Conservation (phyloP, 2,113 vertebrate species). For the Phaethornis superciliosus region DNA sequence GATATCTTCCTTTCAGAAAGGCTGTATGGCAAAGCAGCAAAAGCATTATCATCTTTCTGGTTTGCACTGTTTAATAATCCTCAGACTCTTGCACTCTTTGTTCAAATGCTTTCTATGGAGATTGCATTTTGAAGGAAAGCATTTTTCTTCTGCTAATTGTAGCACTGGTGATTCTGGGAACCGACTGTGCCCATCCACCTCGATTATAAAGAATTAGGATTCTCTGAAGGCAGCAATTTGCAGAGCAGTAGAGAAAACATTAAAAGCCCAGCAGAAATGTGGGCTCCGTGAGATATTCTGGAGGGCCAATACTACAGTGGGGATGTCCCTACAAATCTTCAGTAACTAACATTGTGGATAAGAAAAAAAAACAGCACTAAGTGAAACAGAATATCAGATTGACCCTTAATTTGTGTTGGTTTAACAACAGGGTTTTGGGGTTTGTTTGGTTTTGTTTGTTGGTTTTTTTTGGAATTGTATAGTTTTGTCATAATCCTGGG, state of each 20-base stretch:
- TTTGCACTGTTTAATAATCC: background rate
- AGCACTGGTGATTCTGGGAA: background rate
- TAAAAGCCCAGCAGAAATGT: background rate
- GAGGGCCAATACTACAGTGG: background rate
- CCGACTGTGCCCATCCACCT: background rate
- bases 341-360: background rate
- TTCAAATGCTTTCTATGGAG: background rate
- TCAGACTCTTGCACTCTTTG: background rate
- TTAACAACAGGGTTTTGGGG: background rate
- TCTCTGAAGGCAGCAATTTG: background rate
- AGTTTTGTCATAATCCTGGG: background rate
- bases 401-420: too few species aligned
- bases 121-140: background rate
- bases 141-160: background rate
- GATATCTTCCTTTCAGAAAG: background rate
- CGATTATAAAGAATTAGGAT: background rate
- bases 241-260: background rate
- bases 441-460: too few species aligned
- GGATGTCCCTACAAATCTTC: background rate
- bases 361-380: background rate
- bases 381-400: background rate
- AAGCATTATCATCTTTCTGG: background rate
- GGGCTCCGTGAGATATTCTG: rapidly evolving
- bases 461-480: background rate
- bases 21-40: background rate